Conservation (phyloP, 2,113 vertebrate genomes). For the Thalassarche chlororhynchos region DNA sequence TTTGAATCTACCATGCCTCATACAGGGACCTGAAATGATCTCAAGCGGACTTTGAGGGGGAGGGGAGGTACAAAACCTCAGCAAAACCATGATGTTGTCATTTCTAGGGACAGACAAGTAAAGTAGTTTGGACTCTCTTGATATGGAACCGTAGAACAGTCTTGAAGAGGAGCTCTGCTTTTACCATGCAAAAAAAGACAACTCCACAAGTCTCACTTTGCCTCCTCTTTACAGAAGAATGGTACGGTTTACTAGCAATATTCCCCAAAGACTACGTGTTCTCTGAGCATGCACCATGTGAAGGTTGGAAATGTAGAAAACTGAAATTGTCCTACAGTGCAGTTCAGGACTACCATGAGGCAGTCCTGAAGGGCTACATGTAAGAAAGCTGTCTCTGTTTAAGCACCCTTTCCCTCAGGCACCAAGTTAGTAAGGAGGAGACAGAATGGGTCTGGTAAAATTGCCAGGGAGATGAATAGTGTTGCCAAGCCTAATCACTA, state of each 20-base stretch:
- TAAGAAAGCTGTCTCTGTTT: background rate
- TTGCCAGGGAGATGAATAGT: background rate
- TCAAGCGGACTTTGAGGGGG: background rate
- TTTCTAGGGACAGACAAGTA: background rate
- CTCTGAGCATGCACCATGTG: background rate
- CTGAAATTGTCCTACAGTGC: background rate
- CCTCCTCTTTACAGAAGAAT: background rate
- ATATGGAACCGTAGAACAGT: background rate
- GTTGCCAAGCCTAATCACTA: background rate
- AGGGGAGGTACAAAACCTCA: background rate
- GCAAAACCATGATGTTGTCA: background rate
- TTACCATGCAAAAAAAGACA: background rate
- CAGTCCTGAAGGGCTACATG: background rate
- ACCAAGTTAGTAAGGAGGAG: background rate
- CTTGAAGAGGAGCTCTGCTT: background rate
- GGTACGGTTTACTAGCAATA: background rate
- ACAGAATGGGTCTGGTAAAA: background rate
- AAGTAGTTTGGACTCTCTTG: background rate
- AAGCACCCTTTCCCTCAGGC: background rate
- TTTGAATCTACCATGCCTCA: background rate
- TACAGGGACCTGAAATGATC: background rate
- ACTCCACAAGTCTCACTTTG: background rate
- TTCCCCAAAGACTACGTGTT: background rate
- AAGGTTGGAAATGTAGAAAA: background rate
- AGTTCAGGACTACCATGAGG: background rate